Evolutionary conservation across 2,797 vertebrate genomes (phyloP), one percentile per base, ranked within the genome.

Genomic region (Trachurus trachurus): DNA sequence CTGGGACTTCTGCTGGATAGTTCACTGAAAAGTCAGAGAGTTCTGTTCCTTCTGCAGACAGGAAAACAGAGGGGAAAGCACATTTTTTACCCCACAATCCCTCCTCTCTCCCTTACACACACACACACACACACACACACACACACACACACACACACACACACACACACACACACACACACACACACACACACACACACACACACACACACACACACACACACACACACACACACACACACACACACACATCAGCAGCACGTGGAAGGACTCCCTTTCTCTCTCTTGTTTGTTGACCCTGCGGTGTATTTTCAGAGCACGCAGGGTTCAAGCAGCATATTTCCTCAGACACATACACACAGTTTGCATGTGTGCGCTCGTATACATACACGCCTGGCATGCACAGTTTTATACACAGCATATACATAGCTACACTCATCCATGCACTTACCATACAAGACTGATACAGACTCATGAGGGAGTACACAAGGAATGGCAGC

Each of bases 1-100:
- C 34, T 31, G 29, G 45, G 70, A 7, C 44, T 58, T 40, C 68
- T 78, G 72, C 66, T 81, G 56, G 71, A 74, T 63, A 75, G 92
- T 94, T 94, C 92, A 92, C 80, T 9, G 75, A 88, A 68, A 75
- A 91, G 92, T 94, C 93, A 93, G 49, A 34, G 79, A 87, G 90
- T 86, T 89, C 91, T 91, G 84, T 92, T 90, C 80, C 83, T 22
- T 6, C 75, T 34, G 80, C 71, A 83, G 86, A 93, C 88, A 82
- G 87, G 83, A 88, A 92, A 88, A 92, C 80, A 79, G 74, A 82
- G 65, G 77, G 70, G 64, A 73, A 69, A 85, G 74, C 74, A 85
- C 63, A 44, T 80, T 83, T 86, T 76, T 68, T 71, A 70, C 64
- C 52, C 77, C 60, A 37, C 42, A 61, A 44, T 69, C 68, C 57